Percentiles rank a stretch among this genome's conserved stretches.
Conservation (phyloP, 2,888 invertebrate species). For the Aspidiotus destructor region DNA sequence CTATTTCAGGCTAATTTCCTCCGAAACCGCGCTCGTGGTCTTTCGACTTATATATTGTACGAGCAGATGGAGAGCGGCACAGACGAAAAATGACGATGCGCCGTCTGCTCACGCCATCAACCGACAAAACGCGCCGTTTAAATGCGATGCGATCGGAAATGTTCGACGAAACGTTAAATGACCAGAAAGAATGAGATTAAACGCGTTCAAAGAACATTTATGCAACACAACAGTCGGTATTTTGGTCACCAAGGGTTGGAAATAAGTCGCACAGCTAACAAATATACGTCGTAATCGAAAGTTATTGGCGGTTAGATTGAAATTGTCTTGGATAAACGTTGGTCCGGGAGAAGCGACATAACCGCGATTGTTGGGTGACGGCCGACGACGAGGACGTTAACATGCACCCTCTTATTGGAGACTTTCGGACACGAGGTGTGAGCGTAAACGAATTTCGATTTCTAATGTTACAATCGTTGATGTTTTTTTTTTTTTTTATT, state of each 20-base stretch:
- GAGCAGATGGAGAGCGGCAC: too few relatives aligned
- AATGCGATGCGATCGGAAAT: neutral
- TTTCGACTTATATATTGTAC: too few relatives aligned
- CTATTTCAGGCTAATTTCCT: too few relatives aligned
- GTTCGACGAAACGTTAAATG: slow-evolving; percentile 15
- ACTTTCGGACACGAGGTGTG: neutral
- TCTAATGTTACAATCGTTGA: neutral
- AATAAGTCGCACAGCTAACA: neutral
- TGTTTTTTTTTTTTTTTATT: neutral
- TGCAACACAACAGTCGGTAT: neutral
- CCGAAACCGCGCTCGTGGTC: too few relatives aligned
- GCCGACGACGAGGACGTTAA: neutral
- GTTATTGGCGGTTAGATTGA: slow-evolving; percentile 6
- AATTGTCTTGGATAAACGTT: slow-evolving; percentile 8
- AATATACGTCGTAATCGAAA: slow-evolving; percentile 11
- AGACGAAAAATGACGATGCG: too few relatives aligned
- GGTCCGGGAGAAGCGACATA: neutral
- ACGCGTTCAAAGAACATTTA: slow-evolving; percentile 13
- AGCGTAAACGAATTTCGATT: slow-evolving; percentile 4
- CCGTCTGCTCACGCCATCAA: too few relatives aligned
- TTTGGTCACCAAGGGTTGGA: neutral
- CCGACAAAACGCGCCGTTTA: too few relatives aligned
- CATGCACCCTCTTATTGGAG: neutral
- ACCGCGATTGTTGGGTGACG: too few relatives aligned
- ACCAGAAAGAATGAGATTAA: slow-evolving; percentile 9